Evolutionary conservation across 2,888 invertebrate species (phyloP), one percentile per base, ranked within the genome.

Genomic region (Cephonodes hylas): DNA sequence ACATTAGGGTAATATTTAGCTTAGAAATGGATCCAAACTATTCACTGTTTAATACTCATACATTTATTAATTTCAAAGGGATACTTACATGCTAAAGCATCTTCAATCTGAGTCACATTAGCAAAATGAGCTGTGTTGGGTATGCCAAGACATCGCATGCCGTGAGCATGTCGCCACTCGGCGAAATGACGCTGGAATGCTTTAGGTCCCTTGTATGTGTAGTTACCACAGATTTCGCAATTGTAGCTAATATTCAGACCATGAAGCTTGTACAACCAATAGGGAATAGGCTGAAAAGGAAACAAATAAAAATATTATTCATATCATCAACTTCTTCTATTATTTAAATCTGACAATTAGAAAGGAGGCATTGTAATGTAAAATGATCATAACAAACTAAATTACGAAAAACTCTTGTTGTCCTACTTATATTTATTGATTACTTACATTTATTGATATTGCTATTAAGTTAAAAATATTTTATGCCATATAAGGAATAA

Each of bases 61-160:
- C 25, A 10, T 7, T 20, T 13, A 4, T 13, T 8, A 22, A 3
- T 20, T 7, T 7, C n/a, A 5, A 2, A 13, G 6, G 42, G 48
- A 65, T 74, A 94, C 96, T 94, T 91, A 96, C 96, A 90, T 42
- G 98, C 97, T 58, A 99, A 94, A 0, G 99, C 99, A 86, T 99
- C 99, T 86, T 99, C 99, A 74, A 99, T 99, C 83, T 98, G 98
- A 0, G 99, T 99, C 42, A 99, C 99, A 86, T 99, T 99, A 0
- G 99, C 99, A 91, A 99, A 99, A 92, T 99, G 99, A 0, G 99
- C 99, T 0, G 99, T 99, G 86, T 99, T 99, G 0, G 99, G 99
- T 73, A 99, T 99, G 5, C 99, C 99, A 15, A 99, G 94, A 83
- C 99, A 99, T 22, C 99, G 94, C 99, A 99, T 99, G 38, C 99